Evolutionary conservation across 1,140 invertebrate species (phyloP).

Genomic region (Halictus rubicundus): DNA sequence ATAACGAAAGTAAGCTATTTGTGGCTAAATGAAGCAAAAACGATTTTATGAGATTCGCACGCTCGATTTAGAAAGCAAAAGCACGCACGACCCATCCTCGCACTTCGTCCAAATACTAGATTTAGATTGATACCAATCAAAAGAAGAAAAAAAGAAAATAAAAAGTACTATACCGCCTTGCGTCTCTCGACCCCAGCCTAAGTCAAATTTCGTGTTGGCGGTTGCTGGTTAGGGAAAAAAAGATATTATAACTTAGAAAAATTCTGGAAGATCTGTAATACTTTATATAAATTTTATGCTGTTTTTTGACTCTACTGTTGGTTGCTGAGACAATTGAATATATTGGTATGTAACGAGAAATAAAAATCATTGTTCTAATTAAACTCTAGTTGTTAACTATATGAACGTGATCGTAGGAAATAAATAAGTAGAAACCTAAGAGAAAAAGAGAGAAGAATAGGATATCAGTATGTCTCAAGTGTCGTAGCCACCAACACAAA

Average conservation of each 20-base stretch:
- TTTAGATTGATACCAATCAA: slow-evolving; percentile 75
- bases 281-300: slow-evolving; percentile 64
- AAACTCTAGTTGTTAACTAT: slow-evolving; percentile 64
- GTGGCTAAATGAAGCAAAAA: slow-evolving; percentile 62
- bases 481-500: slow-evolving; percentile 58
- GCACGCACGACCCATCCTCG: slow-evolving; percentile 75
- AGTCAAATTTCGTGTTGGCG: slow-evolving; percentile 52
- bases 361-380: slow-evolving; percentile 64
- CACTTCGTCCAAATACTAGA: slow-evolving; percentile 76
- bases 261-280: slow-evolving; percentile 72
- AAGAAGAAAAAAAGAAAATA: slow-evolving; percentile 53
- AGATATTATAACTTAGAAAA: slow-evolving; percentile 64
- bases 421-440: slow-evolving; percentile 64
- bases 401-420: slow-evolving; percentile 62
- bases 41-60: slow-evolving; percentile 60
- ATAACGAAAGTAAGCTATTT: slow-evolving; percentile 63
- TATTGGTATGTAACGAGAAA: slow-evolving; percentile 59
- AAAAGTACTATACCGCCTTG: slow-evolving; percentile 53
- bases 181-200: slow-evolving; percentile 47
- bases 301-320: slow-evolving; percentile 55
- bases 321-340: slow-evolving; percentile 60
- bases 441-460: slow-evolving; percentile 1
- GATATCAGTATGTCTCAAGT: slow-evolving; percentile 56
- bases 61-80: slow-evolving; percentile 68
- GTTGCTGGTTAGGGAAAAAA: slow-evolving; percentile 62